Base-by-base conservation (phyloP, 1,140 invertebrate genomes). In the Tribolium madens region DNA sequence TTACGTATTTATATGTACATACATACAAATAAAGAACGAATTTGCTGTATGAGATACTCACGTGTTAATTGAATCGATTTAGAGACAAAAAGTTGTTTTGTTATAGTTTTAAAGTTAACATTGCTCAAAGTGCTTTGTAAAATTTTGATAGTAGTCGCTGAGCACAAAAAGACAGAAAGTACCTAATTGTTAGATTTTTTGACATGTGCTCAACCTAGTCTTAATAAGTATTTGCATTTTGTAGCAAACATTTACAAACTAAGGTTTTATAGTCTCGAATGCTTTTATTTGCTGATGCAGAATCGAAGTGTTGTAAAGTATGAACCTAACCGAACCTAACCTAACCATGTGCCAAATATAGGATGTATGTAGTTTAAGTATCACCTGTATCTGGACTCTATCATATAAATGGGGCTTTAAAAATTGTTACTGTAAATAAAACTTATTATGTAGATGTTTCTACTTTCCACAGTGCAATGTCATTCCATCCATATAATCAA, bases 401-500 rank as follows among this genome's bases (percentile, higher is more conserved):
- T 33, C 57, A 21, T 48, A 71, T 71, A 71, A 72, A 72, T 72
- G 46, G 50, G 15, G 70, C 70, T 72, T 72, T 72, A 72, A 72
- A 72, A 33, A 48, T 50, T 52, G 50, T 71, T 71, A 72, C 31
- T 50, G 70, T 50, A 50, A 72, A 64, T 64, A 64, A 72, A 72
- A 64, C 14, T 64, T 64, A 64, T 64, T 64, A 64, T 64, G 57
- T 64, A 64, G 57, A 72, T 33, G 26, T 50, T 52, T 52, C 47
- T 71, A 72, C 31, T 50, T 48, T 50, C 26, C 46, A 21, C 46
- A 52, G 70, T 72, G 18, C 70, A 50, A 50, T 26, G 46, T 18
- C 21, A 72, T 52, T 72, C 70, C 70, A 72, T 72, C 70, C 70
- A 72, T 72, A 72, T 72, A 48, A 72, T 50, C 70, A 12, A 50